These are phyloP conservation scores for Lucilia sericata DNA, from an alignment of 1,140 invertebrate species.

Conservation along the genomic window DNA sequence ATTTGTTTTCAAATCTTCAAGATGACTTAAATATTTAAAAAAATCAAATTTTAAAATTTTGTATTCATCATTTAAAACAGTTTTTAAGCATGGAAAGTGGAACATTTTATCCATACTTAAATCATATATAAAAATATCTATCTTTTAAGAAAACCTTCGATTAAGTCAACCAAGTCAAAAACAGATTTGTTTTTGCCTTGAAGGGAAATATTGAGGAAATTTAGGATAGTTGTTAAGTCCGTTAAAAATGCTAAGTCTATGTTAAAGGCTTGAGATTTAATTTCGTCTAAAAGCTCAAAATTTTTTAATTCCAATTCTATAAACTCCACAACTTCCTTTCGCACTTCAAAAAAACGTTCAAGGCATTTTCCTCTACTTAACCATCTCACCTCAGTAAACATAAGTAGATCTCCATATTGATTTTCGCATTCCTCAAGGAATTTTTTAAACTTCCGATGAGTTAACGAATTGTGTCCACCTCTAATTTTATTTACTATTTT, in stretches of 20 bases:
- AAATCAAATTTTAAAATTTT: constrained; percentile 13
- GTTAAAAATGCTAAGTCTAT: not conserved
- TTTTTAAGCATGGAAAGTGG: not conserved
- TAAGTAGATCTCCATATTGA: not conserved
- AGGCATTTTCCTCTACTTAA: not conserved
- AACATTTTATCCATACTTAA: constrained; percentile 1
- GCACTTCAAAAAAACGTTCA: not conserved
- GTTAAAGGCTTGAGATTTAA: too few species aligned
- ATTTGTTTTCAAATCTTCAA: not conserved
- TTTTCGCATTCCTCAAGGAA: not conserved
- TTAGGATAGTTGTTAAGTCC: too few species aligned
- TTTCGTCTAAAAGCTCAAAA: too few species aligned
- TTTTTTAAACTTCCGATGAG: not conserved
- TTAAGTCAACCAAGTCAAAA: not conserved
- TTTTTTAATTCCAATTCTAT: too few species aligned
- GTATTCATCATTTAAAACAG: not conserved
- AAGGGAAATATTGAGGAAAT: too few species aligned
- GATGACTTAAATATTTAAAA: not conserved
- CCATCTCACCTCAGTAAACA: not conserved
- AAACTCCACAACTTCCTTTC: too few species aligned
- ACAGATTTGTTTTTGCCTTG: too few species aligned
- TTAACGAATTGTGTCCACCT: not conserved
- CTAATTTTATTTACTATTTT: not conserved
- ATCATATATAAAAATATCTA: constrained; percentile 22
- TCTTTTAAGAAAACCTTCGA: constrained; percentile 31